Conservation (phyloP, 2,797 vertebrate species). For the Champsocephalus gunnari region DNA sequence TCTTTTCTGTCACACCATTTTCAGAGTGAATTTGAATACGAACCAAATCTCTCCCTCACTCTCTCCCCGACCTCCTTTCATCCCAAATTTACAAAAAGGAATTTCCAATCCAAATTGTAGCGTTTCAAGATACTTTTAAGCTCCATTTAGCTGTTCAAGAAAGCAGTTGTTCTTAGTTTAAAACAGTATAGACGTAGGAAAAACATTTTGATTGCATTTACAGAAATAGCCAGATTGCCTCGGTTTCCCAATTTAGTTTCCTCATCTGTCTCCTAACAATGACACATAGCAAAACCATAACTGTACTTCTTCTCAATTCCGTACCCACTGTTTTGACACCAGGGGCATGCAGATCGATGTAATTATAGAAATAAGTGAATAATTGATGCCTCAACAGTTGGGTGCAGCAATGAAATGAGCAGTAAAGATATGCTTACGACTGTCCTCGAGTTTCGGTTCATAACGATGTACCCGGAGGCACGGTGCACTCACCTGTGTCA, state of each 20-base stretch:
- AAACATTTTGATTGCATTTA: conserved; percentile 23
- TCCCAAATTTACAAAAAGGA: conserved; percentile 68
- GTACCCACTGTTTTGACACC: conserved; percentile 29
- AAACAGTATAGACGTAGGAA: neutral
- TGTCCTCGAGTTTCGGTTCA: conserved; percentile 36
- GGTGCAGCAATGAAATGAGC: conserved; percentile 37
- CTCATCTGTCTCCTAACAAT: conserved; percentile 18
- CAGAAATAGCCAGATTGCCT: neutral
- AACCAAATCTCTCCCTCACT: conserved; percentile 66
- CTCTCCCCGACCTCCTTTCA: conserved; percentile 51
- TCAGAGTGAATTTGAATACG: conserved; percentile 67
- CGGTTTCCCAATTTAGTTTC: conserved; percentile 13
- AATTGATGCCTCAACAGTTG: conserved; percentile 66
- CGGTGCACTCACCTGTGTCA: conserved; percentile 30
- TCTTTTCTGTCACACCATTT: conserved; percentile 68
- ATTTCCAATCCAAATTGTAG: conserved; percentile 63
- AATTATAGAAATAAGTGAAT: conserved; percentile 69
- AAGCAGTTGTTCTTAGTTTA: conserved; percentile 35
- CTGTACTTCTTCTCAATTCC: neutral
- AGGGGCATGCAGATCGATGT: conserved; percentile 27
- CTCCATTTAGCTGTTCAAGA: conserved; percentile 43
- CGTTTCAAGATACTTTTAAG: conserved; percentile 61
- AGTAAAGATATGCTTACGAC: conserved; percentile 55
- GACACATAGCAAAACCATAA: conserved; percentile 29
- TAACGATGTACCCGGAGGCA: conserved; percentile 31